Conservation (phyloP, 2,888 invertebrate genomes). For the Drosophila demipolita region DNA sequence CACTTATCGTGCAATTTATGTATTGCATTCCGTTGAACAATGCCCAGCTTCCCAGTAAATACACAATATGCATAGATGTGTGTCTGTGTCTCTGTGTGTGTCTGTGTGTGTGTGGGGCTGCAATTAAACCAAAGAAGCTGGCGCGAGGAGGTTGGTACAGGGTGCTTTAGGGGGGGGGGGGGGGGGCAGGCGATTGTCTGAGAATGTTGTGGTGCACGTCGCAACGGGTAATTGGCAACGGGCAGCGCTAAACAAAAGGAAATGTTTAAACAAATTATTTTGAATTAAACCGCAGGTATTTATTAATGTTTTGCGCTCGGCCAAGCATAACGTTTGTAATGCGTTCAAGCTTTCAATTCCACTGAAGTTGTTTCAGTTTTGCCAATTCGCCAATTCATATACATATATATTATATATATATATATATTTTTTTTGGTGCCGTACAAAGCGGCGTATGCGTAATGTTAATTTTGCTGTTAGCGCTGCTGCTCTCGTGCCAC, state of each 20-base stretch:
- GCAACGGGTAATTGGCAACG: constrained; percentile 52
- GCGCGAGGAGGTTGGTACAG: not conserved
- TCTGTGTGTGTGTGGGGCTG: constrained; percentile 1
- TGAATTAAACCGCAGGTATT: constrained; percentile 80
- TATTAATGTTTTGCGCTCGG: constrained; percentile 81
- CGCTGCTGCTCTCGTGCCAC: constrained; percentile 78
- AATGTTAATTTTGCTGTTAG: constrained; percentile 68
- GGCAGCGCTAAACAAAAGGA: constrained; percentile 73
- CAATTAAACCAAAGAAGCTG: constrained; percentile 25
- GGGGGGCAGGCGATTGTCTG: constrained; percentile 29
- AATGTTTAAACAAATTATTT: constrained; percentile 82
- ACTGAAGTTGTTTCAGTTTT: constrained; percentile 30
- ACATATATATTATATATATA: too few relatives aligned
- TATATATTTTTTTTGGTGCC: constrained; percentile 2
- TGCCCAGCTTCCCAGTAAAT: constrained; percentile 52
- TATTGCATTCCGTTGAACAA: constrained; percentile 47
- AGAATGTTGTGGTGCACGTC: constrained; percentile 52
- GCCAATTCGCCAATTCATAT: constrained; percentile 13
- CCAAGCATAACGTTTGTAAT: constrained; percentile 69
- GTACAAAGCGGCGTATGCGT: constrained; percentile 77
- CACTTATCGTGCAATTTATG: constrained; percentile 50
- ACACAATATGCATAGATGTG: not conserved
- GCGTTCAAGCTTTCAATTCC: constrained; percentile 38
- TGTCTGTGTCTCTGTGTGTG: not conserved
- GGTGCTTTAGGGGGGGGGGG: not conserved